These are phyloP conservation scores for Blastobasis lacticolella DNA, from an alignment of 2,888 invertebrate species.

Conservation along the genomic window DNA sequence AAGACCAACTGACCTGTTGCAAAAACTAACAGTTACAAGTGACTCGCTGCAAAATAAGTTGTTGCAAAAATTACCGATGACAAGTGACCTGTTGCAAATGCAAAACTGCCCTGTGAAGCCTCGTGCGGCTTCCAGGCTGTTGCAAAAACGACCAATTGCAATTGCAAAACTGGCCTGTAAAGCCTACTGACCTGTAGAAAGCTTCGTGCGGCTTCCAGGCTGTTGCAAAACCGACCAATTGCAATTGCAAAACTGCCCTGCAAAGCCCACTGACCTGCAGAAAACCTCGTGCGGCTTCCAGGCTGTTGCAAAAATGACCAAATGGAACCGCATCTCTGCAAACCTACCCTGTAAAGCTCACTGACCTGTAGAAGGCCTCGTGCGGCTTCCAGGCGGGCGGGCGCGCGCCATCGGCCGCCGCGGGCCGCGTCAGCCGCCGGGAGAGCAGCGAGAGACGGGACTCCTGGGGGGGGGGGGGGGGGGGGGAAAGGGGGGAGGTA, in stretches of 20 bases:
- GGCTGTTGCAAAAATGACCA: slow-evolving; percentile 16
- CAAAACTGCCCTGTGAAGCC: too few relatives aligned
- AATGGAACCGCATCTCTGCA: too few relatives aligned
- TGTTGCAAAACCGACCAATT: too few relatives aligned
- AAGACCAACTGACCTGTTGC: too few relatives aligned
- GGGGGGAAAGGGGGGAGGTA: not conserved
- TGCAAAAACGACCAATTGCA: too few relatives aligned
- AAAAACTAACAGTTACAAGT: too few relatives aligned
- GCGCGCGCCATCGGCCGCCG: slow-evolving; percentile 33
- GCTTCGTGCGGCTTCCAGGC: slow-evolving; percentile 47
- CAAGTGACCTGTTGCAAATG: too few relatives aligned
- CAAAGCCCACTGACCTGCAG: slow-evolving; percentile 41
- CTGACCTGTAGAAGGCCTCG: slow-evolving; percentile 60
- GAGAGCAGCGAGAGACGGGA: slow-evolving; percentile 41
- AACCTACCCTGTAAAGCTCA: not conserved
- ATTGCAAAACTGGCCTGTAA: too few relatives aligned
- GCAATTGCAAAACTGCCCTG: too few relatives aligned
- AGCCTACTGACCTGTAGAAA: slow-evolving; percentile 59
- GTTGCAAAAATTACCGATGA: too few relatives aligned
- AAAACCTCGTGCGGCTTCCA: slow-evolving; percentile 52
- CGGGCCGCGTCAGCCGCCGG: slow-evolving; percentile 49
- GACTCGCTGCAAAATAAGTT: too few relatives aligned
- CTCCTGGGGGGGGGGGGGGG: not conserved
- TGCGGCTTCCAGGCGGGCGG: slow-evolving; percentile 44
- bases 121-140: slow-evolving; percentile 49